Base-by-base conservation (phyloP, 23 tunicate genomes). In the Aplidium turbinatum region DNA sequence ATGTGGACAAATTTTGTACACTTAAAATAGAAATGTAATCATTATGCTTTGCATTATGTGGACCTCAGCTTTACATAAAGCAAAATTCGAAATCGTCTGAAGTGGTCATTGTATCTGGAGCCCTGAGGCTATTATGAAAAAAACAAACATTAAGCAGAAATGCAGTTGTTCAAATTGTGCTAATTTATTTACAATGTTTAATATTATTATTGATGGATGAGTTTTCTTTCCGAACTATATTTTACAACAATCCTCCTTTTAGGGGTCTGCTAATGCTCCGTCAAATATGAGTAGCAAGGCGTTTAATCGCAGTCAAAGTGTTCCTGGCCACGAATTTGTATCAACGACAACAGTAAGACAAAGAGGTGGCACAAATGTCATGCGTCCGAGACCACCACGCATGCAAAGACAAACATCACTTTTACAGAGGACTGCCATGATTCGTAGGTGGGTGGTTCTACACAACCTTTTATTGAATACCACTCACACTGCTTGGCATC, bases 341-440 rank as follows among this genome's bases (percentile, higher is more conserved):
- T n/a, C n/a, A 2, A 4, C 40, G 6, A 31, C 70, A 3, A 38
- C 51, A 4, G 70, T 50, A 7, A 46, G 70, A 33, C 81, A 55
- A 23, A 54, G 87, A 42, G 29, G 61, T 1, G 53, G 25, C 1
- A n/a, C n/a, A n/a, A n/a, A n/a, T n/a, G n/a, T n/a, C n/a, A n/a
- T n/a, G n/a, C 72, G 40, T 4, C 51, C 32, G 1, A 24, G 58
- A 13, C 57, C 54, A 35, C 60, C 68, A 32, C 28, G 63, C 35
- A 73, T 87, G 73, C 86, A 87, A 31, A 33, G 94, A 13, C 94
- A 87, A 46, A 47, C 81, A 5, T 87, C 94, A 1, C 38, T 87
- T 16, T 62, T 87, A 40, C 94, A 87, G 47, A 68, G 86, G 13
- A 77, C 94, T 2, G 94, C 94, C 4, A 73, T 87, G 82, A 57